A percentile compares a stretch with the other conserved stretches of the same genome.
phyloP scores from a whole-genome alignment of 2,797 vertebrate genomes.

The Naso thynnoides region DNA sequence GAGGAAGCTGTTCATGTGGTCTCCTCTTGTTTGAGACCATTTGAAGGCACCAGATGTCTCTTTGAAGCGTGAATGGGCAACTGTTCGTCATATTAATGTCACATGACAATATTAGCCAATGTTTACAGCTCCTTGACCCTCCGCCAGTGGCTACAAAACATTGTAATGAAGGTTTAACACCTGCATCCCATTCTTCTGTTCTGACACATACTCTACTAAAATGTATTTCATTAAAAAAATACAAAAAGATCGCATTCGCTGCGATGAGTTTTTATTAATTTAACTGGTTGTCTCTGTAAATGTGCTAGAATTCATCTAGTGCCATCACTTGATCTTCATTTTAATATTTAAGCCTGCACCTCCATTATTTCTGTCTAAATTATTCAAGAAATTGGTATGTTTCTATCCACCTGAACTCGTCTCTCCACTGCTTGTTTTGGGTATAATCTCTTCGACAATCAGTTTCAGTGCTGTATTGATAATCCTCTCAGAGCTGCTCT shows the following conservation, averaged over 20 bases:
- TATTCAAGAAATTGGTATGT: slow-evolving; percentile 28
- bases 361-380: slow-evolving; percentile 26
- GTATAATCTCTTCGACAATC: slow-evolving; percentile 40
- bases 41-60: no score
- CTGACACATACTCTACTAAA: not conserved
- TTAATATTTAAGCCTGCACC: slow-evolving; percentile 9
- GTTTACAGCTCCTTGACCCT: not conserved
- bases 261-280: no score
- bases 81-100: not conserved
- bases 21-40: no score
- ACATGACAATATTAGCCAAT: not conserved
- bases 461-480: slow-evolving; percentile 33
- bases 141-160: not conserved
- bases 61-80: no score
- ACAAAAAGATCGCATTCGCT: not conserved
- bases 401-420: slow-evolving; percentile 22
- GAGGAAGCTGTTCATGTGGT: no score
- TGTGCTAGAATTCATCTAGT: not conserved
- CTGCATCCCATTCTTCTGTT: not conserved
- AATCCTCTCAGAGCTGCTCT: slow-evolving; percentile 46
- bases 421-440: slow-evolving; percentile 26
- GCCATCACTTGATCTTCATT: slow-evolving; percentile 9
- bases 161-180: not conserved
- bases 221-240: not conserved
- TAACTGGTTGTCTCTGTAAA: slow-evolving; percentile 14